Conservation (phyloP, 2,888 invertebrate genomes). For the Iselma pallidipennis region DNA sequence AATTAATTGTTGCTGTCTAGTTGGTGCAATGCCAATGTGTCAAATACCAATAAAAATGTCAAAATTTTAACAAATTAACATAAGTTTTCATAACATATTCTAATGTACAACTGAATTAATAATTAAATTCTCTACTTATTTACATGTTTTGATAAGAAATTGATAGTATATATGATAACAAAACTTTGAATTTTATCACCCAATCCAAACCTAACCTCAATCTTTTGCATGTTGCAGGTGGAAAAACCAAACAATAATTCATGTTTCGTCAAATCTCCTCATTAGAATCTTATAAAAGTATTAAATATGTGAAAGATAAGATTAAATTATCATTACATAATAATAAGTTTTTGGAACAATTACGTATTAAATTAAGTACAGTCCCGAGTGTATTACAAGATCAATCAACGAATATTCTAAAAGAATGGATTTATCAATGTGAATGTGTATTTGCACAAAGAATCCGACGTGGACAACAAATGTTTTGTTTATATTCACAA, state of each 20-base stretch:
- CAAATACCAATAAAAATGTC: slow-evolving; percentile 16
- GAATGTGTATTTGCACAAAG: slow-evolving; percentile 65
- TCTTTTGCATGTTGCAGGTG: slow-evolving; percentile 29
- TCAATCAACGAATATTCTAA: slow-evolving; percentile 58
- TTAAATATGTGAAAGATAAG: slow-evolving; percentile 31
- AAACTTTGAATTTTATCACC: background rate
- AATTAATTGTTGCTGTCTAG: background rate
- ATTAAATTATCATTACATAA: slow-evolving; percentile 32
- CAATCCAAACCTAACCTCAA: slow-evolving; percentile 47
- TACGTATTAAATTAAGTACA: slow-evolving; percentile 8
- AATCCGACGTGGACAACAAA: slow-evolving; percentile 65
- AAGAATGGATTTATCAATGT: slow-evolving; percentile 61
- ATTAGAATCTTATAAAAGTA: slow-evolving; percentile 29
- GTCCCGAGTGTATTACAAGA: slow-evolving; percentile 51
- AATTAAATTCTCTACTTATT: too few species aligned
- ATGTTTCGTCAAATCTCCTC: slow-evolving; percentile 37
- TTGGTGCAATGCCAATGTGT: background rate
- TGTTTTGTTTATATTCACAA: slow-evolving; percentile 64
- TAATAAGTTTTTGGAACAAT: slow-evolving; percentile 28
- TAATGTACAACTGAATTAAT: background rate
- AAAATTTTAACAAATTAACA: slow-evolving; percentile 15
- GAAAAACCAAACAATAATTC: slow-evolving; percentile 31
- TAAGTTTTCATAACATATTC: background rate
- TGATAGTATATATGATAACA: background rate
- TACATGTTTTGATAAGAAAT: too few species aligned